These are phyloP conservation scores for Apodemia zela DNA, from an alignment of 2,888 invertebrate genomes.

Conservation along the genomic window DNA sequence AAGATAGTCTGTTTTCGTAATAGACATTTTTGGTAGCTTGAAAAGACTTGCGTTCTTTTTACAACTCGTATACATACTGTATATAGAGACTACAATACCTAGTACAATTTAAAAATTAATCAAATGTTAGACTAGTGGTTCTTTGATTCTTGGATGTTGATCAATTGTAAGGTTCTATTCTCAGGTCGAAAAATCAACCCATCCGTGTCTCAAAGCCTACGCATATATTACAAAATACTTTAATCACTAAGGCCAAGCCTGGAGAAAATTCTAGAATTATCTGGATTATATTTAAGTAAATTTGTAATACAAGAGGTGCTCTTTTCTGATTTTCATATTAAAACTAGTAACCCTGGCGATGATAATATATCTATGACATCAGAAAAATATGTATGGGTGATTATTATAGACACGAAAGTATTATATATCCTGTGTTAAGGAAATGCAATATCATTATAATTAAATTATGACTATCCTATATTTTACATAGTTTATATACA, in stretches of 20 bases:
- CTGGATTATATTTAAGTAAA: neutral
- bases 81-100: too few species aligned
- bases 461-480: slow-evolving; percentile 1
- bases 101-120: too few species aligned
- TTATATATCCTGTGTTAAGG: slow-evolving; percentile 1
- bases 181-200: too few species aligned
- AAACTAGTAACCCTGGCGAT: neutral
- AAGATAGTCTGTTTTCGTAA: too few species aligned
- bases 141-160: too few species aligned
- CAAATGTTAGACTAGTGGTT: too few species aligned
- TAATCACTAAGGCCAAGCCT: neutral
- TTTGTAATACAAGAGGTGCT: slow-evolving; percentile 6
- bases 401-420: neutral
- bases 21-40: too few species aligned
- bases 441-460: neutral
- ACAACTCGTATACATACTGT: too few species aligned
- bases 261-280: neutral
- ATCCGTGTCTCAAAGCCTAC: neutral
- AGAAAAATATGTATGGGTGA: neutral
- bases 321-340: neutral
- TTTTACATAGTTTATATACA: slow-evolving; percentile 7
- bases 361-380: neutral
- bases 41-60: too few species aligned
- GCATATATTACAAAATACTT: neutral
- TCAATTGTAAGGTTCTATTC: too few species aligned